Base-by-base conservation (phyloP, 2,113 vertebrate genomes). In the Pluvianellus socialis region DNA sequence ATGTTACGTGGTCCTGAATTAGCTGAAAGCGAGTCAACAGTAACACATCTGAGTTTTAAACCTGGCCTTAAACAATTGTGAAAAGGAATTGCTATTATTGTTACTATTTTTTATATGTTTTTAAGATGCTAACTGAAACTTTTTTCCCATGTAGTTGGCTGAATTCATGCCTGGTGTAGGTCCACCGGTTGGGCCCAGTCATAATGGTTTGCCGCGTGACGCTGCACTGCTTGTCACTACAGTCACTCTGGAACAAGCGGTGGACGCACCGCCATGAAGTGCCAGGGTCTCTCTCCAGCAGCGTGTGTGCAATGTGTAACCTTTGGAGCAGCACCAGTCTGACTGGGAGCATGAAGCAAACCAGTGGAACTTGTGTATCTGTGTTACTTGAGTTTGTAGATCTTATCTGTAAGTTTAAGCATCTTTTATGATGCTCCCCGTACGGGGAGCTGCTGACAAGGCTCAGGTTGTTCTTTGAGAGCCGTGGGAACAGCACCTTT, bases 401-500 rank as follows among this genome's bases (percentile, higher is more conserved):
- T 52, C n/a, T 68, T 59, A 40, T 1, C 17, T 45, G 1, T 14
- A 58, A 49, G 4, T 55, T 91, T 44, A 70, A n/a, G 56, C 5
- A 9, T 32, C 14, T 67, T 86, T 91, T 66, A 19, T n/a, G 67
- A 7, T 84, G 52, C 20, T 71, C 59, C 35, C 38, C 59, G 15
- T 19, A 32, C 30, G 26, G 32, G n/a, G 59, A 85, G 49, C 10
- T 79, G 79, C 72, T 94, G 83, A 49, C 40, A 53, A 61, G 38
- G 52, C 61, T 86, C 35, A 18, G 62, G 35, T 3, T 90, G 96
- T 96, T 94, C 53, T 94, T 28, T 94, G 98, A 98, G 97, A 98
- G 91, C 94, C 92, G 95, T 98, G 97, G 96, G 98, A 98, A 98
- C 86, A 85, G 1, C 11, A 74, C 68, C 79, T 83, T 96, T 94